A percentile compares a stretch with the other conserved stretches of the same genome.
phyloP scores from a whole-genome alignment of 2,113 vertebrate genomes.

The Caracal caracal region DNA sequence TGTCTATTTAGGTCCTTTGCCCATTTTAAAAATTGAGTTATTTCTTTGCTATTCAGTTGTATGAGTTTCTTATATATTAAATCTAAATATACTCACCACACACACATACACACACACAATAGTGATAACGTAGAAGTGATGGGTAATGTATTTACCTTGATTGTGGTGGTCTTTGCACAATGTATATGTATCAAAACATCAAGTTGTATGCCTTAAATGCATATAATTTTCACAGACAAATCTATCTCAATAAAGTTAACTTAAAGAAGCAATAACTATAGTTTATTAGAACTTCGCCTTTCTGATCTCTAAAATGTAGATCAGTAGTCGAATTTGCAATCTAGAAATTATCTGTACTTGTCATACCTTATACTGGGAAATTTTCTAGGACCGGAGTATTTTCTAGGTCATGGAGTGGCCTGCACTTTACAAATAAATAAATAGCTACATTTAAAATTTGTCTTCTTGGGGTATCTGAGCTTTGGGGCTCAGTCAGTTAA shows the following conservation, averaged over 20 bases:
- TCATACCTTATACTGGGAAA: background rate
- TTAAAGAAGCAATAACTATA: background rate
- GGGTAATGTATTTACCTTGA: background rate
- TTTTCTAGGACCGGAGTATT: background rate
- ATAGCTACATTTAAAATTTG: constrained; percentile 46
- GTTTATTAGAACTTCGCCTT: background rate
- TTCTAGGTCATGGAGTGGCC: background rate
- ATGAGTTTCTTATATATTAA: background rate
- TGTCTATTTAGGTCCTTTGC: background rate
- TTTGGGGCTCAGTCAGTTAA: no score
- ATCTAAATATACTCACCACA: background rate
- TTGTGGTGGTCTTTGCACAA: background rate
- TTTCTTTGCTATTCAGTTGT: background rate
- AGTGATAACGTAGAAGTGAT: background rate
- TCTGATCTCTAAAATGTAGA: constrained; percentile 21
- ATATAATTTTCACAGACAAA: background rate
- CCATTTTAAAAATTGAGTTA: background rate
- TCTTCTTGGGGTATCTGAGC: background rate
- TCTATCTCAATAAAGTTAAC: background rate
- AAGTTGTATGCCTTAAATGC: background rate
- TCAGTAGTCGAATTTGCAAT: background rate
- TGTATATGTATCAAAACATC: background rate
- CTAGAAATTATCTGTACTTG: background rate
- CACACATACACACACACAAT: background rate
- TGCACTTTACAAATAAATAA: constrained; percentile 28